Evolutionary conservation across 1,140 invertebrate genomes (phyloP), one percentile per base, ranked within the genome.

Genomic region (Euura saliciscinereae): DNA sequence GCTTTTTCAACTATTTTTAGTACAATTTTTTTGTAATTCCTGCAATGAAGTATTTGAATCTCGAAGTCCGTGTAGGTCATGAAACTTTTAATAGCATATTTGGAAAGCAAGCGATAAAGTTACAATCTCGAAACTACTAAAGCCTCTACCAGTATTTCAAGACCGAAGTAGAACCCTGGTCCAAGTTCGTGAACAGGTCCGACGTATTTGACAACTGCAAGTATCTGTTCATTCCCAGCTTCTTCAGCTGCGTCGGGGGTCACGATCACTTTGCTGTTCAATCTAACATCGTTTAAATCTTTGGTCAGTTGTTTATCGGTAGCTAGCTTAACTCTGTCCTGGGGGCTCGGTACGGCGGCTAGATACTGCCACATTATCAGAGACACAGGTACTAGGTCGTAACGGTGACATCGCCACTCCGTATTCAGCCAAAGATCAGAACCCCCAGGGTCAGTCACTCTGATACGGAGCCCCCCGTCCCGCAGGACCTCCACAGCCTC

Each of bases 111-210:
- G 28, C 28, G 28, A 28, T 1, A 28, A 28, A 1, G 28, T 28
- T 28, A 11, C 3, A 2, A 28, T 43, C 44, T 73, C 11, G 3
- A 73, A 83, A 82, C 87, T 87, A 91, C 90, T 28, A 28, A 28
- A 28, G 28, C 28, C 28, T 28, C 28, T 28, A 28, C 28, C 86
- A 89, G 79, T 76, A 91, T 73, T 76, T 90, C 88, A 71, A 91
- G 80, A 44, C 89, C 90, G 83, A 89, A 90, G 78, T 89, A 90
- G 79, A 88, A 86, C 59, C 88, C 89, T 64, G 79, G 73, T 51
- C 89, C 89, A 42, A 90, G 76, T 70, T 90, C 87, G 71, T 82
- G 77, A 65, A 90, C 89, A 73, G 80, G 79, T 45, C 90, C 90
- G 69, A 90, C 89, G 75, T 86, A 90, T 77, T 85, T 89, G 71